Conservation (phyloP, 2,888 invertebrate species). For the Diplolepis rosae region DNA sequence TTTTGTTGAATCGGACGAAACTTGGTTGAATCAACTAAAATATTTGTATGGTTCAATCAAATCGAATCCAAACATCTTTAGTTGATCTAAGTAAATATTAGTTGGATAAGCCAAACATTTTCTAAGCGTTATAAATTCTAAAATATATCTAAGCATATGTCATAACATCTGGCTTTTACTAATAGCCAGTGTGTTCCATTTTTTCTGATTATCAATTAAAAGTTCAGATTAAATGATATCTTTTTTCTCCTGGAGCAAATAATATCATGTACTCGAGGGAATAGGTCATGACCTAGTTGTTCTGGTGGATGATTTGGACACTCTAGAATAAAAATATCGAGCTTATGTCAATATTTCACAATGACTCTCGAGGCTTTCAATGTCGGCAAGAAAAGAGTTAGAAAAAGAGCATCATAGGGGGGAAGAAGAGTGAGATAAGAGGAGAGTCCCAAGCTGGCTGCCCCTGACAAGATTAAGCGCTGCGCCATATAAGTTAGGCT, state of each 20-base stretch:
- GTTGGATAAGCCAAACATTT: no score
- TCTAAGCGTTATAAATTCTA: no score
- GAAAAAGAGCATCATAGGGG: not conserved
- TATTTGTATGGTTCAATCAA: no score
- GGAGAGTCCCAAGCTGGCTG: constrained; percentile 35
- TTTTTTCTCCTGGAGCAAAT: not conserved
- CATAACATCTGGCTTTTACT: no score
- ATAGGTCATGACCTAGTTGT: constrained; percentile 5
- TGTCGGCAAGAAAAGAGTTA: constrained; percentile 5
- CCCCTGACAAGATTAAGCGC: constrained; percentile 55
- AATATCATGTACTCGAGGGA: not conserved
- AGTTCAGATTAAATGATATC: no score
- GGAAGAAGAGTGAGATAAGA: constrained; percentile 1
- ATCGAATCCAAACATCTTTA: no score
- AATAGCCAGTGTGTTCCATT: no score
- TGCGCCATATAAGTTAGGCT: constrained; percentile 59
- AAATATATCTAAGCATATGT: no score
- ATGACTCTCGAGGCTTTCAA: not conserved
- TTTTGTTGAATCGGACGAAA: no score
- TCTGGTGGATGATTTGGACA: not conserved
- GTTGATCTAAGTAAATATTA: no score
- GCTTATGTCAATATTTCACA: constrained; percentile 8
- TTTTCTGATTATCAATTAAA: no score
- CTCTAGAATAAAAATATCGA: constrained; percentile 17
- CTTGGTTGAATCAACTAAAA: no score